A percentile compares a stretch with the other conserved stretches of the same genome.
Conservation (phyloP, 1,140 invertebrate genomes). For the Varroa destructor region DNA sequence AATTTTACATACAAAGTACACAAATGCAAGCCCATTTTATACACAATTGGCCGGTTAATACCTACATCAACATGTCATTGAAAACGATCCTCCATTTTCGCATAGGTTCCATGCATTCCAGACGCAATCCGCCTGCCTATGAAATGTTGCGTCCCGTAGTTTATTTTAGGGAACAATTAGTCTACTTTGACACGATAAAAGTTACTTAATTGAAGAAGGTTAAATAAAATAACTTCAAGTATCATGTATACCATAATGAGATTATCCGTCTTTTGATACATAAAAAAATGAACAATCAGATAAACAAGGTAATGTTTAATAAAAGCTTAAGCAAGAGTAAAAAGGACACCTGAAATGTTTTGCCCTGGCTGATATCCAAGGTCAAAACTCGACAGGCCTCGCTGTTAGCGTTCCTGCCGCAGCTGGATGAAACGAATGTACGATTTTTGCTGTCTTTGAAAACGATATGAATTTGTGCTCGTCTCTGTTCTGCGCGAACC, state of each 20-base stretch:
- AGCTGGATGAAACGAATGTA: not conserved
- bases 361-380: conserved; percentile 1
- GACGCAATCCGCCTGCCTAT: not conserved
- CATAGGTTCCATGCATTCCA: conserved; percentile 13
- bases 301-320: not conserved
- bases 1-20: not conserved
- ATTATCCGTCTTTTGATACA: not conserved
- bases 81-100: conserved; percentile 7
- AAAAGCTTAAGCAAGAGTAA: not conserved
- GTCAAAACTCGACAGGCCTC: not conserved
- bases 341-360: conserved; percentile 7
- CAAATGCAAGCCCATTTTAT: not conserved
- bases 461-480: not conserved
- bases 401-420: no score
- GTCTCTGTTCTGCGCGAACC: conserved; percentile 3
- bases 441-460: not conserved
- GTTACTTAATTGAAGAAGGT: not conserved
- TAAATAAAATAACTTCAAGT: not conserved
- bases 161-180: not conserved
- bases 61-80: conserved; percentile 9
- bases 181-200: not conserved
- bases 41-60: not conserved
- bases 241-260: no score
- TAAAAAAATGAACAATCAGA: not conserved
- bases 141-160: not conserved